phyloP scores from a whole-genome alignment of 2,888 invertebrate species.

The Chesias legatella region DNA sequence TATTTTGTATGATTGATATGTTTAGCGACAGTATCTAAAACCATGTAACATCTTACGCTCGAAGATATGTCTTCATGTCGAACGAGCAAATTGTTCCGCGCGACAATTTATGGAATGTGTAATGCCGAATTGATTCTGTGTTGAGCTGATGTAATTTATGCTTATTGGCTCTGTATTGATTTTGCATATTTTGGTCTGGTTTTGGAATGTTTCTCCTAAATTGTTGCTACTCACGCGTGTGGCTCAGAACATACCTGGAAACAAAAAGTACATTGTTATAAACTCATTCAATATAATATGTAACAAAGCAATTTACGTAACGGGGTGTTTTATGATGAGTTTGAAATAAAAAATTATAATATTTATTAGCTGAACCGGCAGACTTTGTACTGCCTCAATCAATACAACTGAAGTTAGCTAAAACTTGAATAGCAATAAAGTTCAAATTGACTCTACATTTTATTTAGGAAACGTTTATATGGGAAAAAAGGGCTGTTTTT shows the following conservation, averaged over 20 bases:
- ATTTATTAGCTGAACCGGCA: too few relatives aligned
- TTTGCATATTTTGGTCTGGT: conserved; percentile 19
- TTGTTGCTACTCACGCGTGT: conserved; percentile 6
- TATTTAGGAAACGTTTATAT: too few relatives aligned
- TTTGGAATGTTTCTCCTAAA: conserved; percentile 14
- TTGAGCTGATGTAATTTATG: conserved; percentile 24
- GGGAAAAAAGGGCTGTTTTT: too few relatives aligned
- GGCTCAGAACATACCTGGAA: conserved; percentile 13
- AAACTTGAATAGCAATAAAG: too few relatives aligned
- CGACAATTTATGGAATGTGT: conserved; percentile 60
- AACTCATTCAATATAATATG: too few relatives aligned
- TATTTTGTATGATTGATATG: not conserved
- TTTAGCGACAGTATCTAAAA: conserved; percentile 10
- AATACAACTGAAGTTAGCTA: too few relatives aligned
- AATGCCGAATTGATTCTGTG: conserved; percentile 36
- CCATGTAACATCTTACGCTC: conserved; percentile 30
- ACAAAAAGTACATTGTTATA: not conserved
- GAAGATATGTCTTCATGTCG: conserved; percentile 45
- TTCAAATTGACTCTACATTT: too few relatives aligned
- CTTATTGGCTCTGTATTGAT: conserved; percentile 24
- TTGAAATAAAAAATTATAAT: too few relatives aligned
- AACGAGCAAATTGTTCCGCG: conserved; percentile 69
- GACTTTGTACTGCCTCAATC: too few relatives aligned
- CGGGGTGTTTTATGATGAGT: too few relatives aligned
- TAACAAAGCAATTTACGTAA: too few relatives aligned